Base-by-base conservation (phyloP, 1,140 invertebrate species). In the Penaeus chinensis region DNA sequence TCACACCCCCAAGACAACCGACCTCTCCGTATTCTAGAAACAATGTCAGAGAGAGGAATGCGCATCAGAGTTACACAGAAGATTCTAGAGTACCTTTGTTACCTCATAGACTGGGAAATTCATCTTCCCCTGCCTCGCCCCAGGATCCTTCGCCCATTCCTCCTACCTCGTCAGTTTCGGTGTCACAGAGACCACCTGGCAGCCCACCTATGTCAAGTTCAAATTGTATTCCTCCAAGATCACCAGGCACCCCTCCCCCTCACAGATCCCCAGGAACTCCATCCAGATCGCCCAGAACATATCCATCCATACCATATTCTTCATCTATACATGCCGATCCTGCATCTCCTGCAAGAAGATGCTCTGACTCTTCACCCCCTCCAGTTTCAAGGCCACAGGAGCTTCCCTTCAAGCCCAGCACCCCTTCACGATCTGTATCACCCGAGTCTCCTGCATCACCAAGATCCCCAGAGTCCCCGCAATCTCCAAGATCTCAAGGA, bases 1-100 rank as follows among this genome's bases (percentile, higher is more conserved):
- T 87, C 24, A 87, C 86, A 42, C 83, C 83, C 20, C 82, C 82
- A 42, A 82, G 81, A 82, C 42, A 65, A 47, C 85, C 80, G 54
- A 27, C 86, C 20, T 63, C 80, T 24, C 86, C 86, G 20, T 66
- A 81, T 61, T 60, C 82, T 20, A 63, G n/a, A 37, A 77, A 76
- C 62, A 77, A 76, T 54, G 60, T 77, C 24, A 47, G 66, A 42
- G 63, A 71, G 20, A 76, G 74, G 62, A 71, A 19, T 54, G 27
- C 19, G n/a, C 80, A 83, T 60, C 37, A 65, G 42, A 71, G 24
- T 60, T 79, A 27, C n/a, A 62, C 86, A 60, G 37, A 62, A 60
- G 54, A 66, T n/a, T 32, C 74, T 5, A 66, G 63, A 61, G 61
- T 62, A 66, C 87, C 85, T 61, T 22, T 60, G 47, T 71, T 82